Base-by-base conservation (phyloP, 2,113 vertebrate species). In the Forbesichthys papilliferus region DNA sequence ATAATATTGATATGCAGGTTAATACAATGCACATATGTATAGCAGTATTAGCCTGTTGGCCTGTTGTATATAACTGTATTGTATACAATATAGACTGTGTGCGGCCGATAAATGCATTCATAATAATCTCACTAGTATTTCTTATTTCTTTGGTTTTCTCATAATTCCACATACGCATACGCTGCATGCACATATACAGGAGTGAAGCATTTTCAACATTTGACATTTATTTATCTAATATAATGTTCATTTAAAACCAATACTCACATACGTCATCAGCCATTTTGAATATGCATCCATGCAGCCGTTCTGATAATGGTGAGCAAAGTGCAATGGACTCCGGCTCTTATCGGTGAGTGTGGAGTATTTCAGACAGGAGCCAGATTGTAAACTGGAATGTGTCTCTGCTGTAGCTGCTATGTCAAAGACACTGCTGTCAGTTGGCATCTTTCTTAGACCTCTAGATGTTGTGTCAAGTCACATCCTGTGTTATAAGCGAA, bases 361-460 rank as follows among this genome's bases (percentile, higher is more conserved):
- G 71, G 75, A 73, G 66, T 78, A 72, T 66, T 79, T 81, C 78
- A 67, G 72, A 89, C 79, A 68, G 79, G 79, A 85, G 80, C 61
- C 81, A 89, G 90, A 88, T 77, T 83, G 69, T 66, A 52, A 59
- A 48, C 57, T 85, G 79, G 88, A 92, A 89, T 88, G 85, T 71
- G 85, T 79, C 61, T 77, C 7, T 33, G 82, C 72, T 68, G 60
- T 61, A 66, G 77, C 61, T 61, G 60, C 75, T 55, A 53, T 71
- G 70, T 82, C 34, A 80, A 74, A 83, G 73, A 74, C 71, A 56
- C 46, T 51, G 2, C 71, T 85, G 88, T 89, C 75, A 83, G 78
- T 66, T 46, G 12, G 55, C 61, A 11, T 51, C 16, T 9, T 14
- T 51, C 16, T 9, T 14, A 67, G 48, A 66, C 48, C 80, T 79